A percentile compares a stretch with the other conserved stretches of the same genome.
Evolutionary conservation across 2,888 invertebrate genomes (phyloP).

Genomic region (Crioceris asparagi): DNA sequence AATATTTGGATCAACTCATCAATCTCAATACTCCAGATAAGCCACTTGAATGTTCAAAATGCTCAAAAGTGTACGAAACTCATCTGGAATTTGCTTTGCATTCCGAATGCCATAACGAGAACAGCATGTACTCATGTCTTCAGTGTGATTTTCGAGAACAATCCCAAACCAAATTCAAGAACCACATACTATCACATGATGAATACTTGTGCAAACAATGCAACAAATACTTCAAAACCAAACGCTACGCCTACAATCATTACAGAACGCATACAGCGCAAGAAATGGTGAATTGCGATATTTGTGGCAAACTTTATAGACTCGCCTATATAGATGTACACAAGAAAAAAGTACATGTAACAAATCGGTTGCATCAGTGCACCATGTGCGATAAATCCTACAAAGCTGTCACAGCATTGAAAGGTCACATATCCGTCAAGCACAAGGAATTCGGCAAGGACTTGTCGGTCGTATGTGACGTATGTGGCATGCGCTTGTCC

Average conservation of each 20-base stretch:
- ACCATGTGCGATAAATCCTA: constrained; percentile 15
- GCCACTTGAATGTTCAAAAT: constrained; percentile 27
- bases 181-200: constrained; percentile 26
- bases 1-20: constrained; percentile 6
- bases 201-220: too few species aligned
- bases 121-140: constrained; percentile 29
- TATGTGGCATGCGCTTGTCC: constrained; percentile 15
- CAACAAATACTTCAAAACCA: too few species aligned
- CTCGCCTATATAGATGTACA: too few species aligned
- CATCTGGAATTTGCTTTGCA: constrained; percentile 31
- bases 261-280: too few species aligned
- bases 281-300: too few species aligned
- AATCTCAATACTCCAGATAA: constrained; percentile 25
- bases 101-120: constrained; percentile 28
- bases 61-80: constrained; percentile 38
- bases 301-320: too few species aligned
- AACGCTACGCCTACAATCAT: too few species aligned
- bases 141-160: constrained; percentile 26
- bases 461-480: constrained; percentile 36
- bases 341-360: too few species aligned
- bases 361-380: too few species aligned
- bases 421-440: constrained; percentile 24
- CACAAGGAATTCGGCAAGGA: constrained; percentile 18
- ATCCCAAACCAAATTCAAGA: constrained; percentile 22
- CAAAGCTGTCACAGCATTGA: constrained; percentile 16